Percentiles rank a stretch among this genome's conserved stretches.
These are phyloP conservation scores for Eulemur macaco DNA, from an alignment of 2,113 vertebrate genomes.

Conservation along the genomic window DNA sequence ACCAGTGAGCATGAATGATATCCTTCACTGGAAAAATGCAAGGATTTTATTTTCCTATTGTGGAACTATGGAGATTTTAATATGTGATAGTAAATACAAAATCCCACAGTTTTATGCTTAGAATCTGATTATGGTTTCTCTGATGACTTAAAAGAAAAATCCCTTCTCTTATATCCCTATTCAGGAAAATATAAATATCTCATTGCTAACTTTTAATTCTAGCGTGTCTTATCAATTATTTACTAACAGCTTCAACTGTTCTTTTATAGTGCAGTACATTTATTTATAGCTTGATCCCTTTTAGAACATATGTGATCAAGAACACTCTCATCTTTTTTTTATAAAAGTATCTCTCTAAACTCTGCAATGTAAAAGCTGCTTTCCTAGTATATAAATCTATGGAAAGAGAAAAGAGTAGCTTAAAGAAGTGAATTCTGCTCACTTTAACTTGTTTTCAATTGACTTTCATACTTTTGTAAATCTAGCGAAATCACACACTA, in stretches of 20 bases:
- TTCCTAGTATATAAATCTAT: neutral
- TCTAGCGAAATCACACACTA: neutral
- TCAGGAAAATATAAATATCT: slow-evolving; percentile 8
- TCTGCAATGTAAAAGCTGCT: neutral
- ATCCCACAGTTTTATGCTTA: slow-evolving; percentile 27
- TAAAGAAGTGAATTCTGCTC: neutral
- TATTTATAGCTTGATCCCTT: slow-evolving; percentile 5
- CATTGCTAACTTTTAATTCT: slow-evolving; percentile 56
- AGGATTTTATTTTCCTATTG: neutral
- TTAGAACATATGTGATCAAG: neutral
- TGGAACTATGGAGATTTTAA: neutral
- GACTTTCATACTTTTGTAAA: neutral
- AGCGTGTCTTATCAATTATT: neutral
- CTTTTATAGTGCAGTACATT: neutral
- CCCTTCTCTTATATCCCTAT: neutral
- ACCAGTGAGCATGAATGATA: neutral
- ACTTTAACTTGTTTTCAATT: neutral
- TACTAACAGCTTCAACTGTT: neutral
- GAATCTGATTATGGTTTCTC: neutral
- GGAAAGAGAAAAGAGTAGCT: neutral
- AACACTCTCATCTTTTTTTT: slow-evolving; percentile 26
- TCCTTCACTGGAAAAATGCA: neutral
- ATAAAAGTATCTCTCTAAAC: neutral
- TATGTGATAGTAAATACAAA: neutral
- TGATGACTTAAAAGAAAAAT: neutral